Evolutionary conservation across 2,888 invertebrate genomes (phyloP), one percentile per base, ranked within the genome.

Genomic region (Tetragnatha montana): DNA sequence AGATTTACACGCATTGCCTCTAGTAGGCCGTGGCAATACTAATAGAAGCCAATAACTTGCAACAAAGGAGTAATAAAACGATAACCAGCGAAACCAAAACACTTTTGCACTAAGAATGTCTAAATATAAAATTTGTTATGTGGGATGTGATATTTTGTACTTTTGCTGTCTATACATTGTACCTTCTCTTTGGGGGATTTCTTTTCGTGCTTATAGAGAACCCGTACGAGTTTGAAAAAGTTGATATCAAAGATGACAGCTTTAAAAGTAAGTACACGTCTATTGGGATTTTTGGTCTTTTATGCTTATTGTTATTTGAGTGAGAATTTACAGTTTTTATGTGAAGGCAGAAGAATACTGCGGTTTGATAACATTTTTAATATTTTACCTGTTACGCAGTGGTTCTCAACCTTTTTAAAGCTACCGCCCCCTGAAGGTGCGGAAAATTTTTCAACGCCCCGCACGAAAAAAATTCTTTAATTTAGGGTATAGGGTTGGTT

Each of bases 81-180:
- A 35, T 74, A 71, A 71, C 1, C 12, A 74, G n/a, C 12, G 4
- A 68, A 12, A 12, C 68, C 68, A 68, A 12, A 68, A 14, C n/a
- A n/a, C 12, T 74, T 0, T 35, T 35, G 1, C 7, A 8, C 47
- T 1, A 8, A 35, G 17, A 74, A n/a, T 21, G 49, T 8, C 6
- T 68, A 17, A 68, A 68, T 17, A 68, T 68, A 68, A 19, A 50
- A n/a, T 50, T 76, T n/a, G 51, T 21, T 19, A 86, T 86, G 85
- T 86, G 85, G 85, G 79, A 79, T 60, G 78, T 86, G 8, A 73
- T 79, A 49, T 8, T 73, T 51, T 70, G 71, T 17, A 79, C 85
- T 12, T 68, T 35, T 8, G 3, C 79, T 73, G 60, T 35, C 8
- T 86, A 86, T 51, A 22, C 73, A 1, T n/a, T 79, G 17, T 86